phyloP scores from a whole-genome alignment of 2,113 vertebrate genomes.

The Lophura nycthemera region DNA sequence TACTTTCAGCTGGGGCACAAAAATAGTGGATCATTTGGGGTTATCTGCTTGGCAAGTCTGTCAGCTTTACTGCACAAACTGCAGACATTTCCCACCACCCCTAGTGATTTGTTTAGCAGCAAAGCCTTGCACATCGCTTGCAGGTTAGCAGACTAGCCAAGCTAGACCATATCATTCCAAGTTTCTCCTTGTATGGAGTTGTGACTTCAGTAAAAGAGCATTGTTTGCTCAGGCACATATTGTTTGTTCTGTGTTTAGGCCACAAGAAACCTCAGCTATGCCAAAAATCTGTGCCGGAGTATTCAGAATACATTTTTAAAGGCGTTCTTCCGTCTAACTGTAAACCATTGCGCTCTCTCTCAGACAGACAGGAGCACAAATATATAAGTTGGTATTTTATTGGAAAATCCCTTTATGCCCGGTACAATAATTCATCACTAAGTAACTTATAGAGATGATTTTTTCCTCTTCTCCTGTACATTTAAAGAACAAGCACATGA shows the following conservation, averaged over 20 bases:
- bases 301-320: constrained; percentile 9
- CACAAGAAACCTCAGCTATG: constrained; percentile 35
- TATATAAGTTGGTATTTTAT: background rate
- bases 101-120: background rate
- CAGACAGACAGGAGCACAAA: background rate
- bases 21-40: background rate
- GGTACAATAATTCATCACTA: background rate
- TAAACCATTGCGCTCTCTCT: background rate
- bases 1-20: background rate
- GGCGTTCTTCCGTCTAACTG: background rate
- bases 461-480: background rate
- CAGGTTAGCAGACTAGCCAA: background rate
- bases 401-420: background rate
- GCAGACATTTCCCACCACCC: background rate
- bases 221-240: constrained; percentile 22
- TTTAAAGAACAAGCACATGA: background rate
- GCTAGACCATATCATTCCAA: background rate
- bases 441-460: background rate
- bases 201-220: background rate
- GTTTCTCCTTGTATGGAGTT: background rate
- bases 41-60: background rate
- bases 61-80: background rate
- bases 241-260: background rate
- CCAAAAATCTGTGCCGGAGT: constrained; percentile 20
- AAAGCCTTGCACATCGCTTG: background rate